Conservation (phyloP, 1,140 invertebrate species). For the Zaprionus tsacasi region DNA sequence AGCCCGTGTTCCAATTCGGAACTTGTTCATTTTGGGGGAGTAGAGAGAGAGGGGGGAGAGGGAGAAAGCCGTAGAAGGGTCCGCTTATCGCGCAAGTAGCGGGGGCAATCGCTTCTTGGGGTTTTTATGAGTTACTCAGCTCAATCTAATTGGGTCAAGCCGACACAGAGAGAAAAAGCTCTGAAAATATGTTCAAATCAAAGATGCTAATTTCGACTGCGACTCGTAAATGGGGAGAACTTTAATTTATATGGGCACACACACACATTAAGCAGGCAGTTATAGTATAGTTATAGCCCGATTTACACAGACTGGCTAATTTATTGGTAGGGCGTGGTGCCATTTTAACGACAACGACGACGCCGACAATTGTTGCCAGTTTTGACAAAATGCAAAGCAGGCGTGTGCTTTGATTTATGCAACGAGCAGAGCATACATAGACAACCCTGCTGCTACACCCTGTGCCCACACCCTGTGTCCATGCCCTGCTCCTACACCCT, state of each 20-base stretch:
- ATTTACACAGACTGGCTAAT: conserved; percentile 51
- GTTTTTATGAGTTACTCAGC: conserved; percentile 77
- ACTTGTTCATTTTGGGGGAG: too few relatives aligned
- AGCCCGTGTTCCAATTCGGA: conserved; percentile 59
- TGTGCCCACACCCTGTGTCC: not conserved
- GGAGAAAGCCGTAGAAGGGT: conserved; percentile 68
- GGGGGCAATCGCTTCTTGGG: conserved; percentile 63
- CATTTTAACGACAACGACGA: conserved; percentile 53
- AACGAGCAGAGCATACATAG: too few relatives aligned
- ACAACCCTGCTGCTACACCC: too few relatives aligned
- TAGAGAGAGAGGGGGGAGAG: too few relatives aligned
- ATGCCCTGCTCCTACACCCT: not conserved
- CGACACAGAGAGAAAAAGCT: conserved; percentile 44
- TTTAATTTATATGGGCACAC: conserved; percentile 49
- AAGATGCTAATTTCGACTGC: conserved; percentile 72
- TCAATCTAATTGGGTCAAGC: conserved; percentile 68
- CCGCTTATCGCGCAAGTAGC: conserved; percentile 24
- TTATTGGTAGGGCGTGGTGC: conserved; percentile 61
- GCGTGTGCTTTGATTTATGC: conserved; percentile 25
- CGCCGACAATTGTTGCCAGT: conserved; percentile 11
- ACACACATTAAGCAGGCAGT: not conserved
- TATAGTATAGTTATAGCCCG: conserved; percentile 60
- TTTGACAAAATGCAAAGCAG: conserved; percentile 58
- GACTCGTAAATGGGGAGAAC: conserved; percentile 51
- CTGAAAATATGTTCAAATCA: conserved; percentile 64